phyloP scores from a whole-genome alignment of 2,888 invertebrate species.

The Nematopogon swammerdamellus region DNA sequence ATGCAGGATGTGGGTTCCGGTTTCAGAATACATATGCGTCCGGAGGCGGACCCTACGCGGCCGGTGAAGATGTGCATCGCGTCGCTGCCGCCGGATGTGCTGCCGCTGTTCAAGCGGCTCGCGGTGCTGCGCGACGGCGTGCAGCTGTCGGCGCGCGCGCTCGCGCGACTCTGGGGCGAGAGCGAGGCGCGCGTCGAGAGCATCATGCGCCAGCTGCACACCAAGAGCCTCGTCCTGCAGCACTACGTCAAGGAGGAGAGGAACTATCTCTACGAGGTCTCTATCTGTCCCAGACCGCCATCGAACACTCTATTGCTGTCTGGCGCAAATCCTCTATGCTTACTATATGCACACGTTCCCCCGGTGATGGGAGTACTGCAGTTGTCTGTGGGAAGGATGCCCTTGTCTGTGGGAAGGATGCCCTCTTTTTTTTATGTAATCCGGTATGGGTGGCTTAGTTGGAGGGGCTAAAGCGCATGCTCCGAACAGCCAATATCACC shows the following conservation, averaged over 20 bases:
- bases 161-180: slow-evolving; percentile 38
- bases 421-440: too few species aligned
- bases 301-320: too few species aligned
- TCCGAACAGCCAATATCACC: too few species aligned
- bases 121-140: slow-evolving; percentile 67
- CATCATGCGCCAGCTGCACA: slow-evolving; percentile 60
- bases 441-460: too few species aligned
- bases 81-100: slow-evolving; percentile 43
- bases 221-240: slow-evolving; percentile 64
- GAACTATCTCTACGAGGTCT: slow-evolving; percentile 66
- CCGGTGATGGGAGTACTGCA: too few species aligned
- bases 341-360: too few species aligned
- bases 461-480: too few species aligned
- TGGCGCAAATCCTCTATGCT: too few species aligned
- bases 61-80: slow-evolving; percentile 61
- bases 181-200: slow-evolving; percentile 49
- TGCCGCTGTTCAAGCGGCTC: slow-evolving; percentile 58
- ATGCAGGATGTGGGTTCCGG: too few species aligned
- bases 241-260: slow-evolving; percentile 58
- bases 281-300: slow-evolving; percentile 19
- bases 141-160: slow-evolving; percentile 59
- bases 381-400: too few species aligned
- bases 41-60: slow-evolving; percentile 37
- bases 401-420: too few species aligned
- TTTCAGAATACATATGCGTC: slow-evolving; percentile 27